phyloP scores from a whole-genome alignment of 1,140 invertebrate genomes.

The Drosophila rufa region DNA sequence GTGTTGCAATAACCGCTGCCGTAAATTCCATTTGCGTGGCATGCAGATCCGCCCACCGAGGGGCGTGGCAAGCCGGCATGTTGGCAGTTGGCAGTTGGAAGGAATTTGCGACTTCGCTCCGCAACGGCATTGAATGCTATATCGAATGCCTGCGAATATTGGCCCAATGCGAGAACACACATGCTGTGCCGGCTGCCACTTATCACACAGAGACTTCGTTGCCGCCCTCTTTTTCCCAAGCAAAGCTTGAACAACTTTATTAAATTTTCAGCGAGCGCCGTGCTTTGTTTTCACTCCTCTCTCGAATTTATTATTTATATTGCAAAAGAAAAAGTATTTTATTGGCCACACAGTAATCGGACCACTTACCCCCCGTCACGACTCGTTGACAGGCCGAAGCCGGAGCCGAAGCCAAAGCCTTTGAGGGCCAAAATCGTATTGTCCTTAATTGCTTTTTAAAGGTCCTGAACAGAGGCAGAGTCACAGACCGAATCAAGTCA shows the following conservation, averaged over 20 bases:
- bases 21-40: slow-evolving; percentile 49
- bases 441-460: slow-evolving; percentile 73
- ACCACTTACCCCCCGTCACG: slow-evolving; percentile 12
- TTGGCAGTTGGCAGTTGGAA: slow-evolving; percentile 22
- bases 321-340: slow-evolving; percentile 27
- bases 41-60: slow-evolving; percentile 17
- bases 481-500: slow-evolving; percentile 42
- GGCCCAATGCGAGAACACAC: slow-evolving; percentile 12
- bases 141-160: slow-evolving; percentile 51
- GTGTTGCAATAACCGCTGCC: slow-evolving; percentile 35
- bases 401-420: slow-evolving; percentile 12
- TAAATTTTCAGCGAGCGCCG: slow-evolving; percentile 22
- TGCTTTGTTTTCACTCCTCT: slow-evolving; percentile 5
- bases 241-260: slow-evolving; percentile 23
- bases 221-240: background rate
- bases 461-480: slow-evolving; percentile 35
- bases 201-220: slow-evolving; percentile 20
- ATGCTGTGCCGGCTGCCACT: slow-evolving; percentile 36
- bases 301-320: slow-evolving; percentile 43
- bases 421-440: slow-evolving; percentile 57
- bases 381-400: slow-evolving; percentile 33
- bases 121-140: slow-evolving; percentile 15
- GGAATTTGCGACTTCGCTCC: slow-evolving; percentile 29
- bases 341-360: slow-evolving; percentile 46
- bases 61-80: slow-evolving; percentile 22